Evolutionary conservation across 92 coral and sea anemone genomes (phyloP), one percentile per base, ranked within the genome.

Genomic region (Phymanthus crucifer): DNA sequence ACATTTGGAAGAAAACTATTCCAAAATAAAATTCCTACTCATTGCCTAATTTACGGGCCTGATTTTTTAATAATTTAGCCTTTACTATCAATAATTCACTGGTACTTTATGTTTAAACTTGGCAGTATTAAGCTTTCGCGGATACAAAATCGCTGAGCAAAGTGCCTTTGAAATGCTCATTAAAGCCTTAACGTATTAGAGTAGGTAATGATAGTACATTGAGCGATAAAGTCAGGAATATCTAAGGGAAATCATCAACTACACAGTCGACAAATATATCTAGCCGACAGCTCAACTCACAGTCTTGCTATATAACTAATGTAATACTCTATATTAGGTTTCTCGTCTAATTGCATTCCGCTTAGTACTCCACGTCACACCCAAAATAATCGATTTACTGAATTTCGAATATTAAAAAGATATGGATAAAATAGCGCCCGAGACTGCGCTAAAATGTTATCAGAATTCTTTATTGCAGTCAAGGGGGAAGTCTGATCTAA

Each of bases 381-480:
- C 68, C 68, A 61, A 61, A 61, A 61, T 61, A 61, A 61, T 61
- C 68, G 27, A 61, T 61, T 61, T 61, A 61, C 68, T 29, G 68
- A 61, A 61, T 24, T 61, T 61, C 68, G 4, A 61, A 61, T 33
- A 61, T 61, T 29, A 27, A 27, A 61, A 61, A 16, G 32, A 61
- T 61, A 18, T 29, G 32, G 35, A 12, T 34, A 61, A 18, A 61
- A 61, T 23, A 61, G 26, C 32, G 34, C 32, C 68, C 27, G 17
- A 61, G 27, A 61, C 68, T 26, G 34, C 3, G 27, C 68, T 61
- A 24, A 27, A 61, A 24, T 26, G 16, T 61, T 26, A 61, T 61
- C 68, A 26, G 3, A 26, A 24, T 23, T 61, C 13, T 11, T 61
- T 61, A 10, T 61, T 24, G 21, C 33, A 2, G 32, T 61, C 33